These are phyloP conservation scores for Saguinus midas DNA, from an alignment of 2,113 vertebrate genomes.

Conservation along the genomic window DNA sequence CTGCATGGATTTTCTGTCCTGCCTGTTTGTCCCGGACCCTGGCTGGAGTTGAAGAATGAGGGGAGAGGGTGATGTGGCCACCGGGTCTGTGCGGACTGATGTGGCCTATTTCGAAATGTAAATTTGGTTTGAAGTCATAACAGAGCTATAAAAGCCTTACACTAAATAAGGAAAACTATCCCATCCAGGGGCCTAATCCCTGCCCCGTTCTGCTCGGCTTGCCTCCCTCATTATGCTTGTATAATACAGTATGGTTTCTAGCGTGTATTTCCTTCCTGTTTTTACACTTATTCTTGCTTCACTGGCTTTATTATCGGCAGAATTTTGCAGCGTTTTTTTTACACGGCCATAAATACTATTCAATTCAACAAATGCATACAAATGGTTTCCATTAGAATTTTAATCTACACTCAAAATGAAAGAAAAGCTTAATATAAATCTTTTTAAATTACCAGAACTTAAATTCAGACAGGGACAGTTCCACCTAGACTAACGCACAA, in stretches of 20 bases:
- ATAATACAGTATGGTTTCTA: conserved; percentile 68
- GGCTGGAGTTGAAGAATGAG: neutral
- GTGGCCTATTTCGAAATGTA: conserved; percentile 55
- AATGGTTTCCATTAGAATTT: conserved; percentile 87
- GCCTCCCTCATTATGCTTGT: conserved; percentile 74
- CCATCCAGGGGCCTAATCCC: conserved; percentile 57
- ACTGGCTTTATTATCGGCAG: conserved; percentile 80
- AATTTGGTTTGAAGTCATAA: conserved; percentile 69
- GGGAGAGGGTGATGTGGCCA: neutral
- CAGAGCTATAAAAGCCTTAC: conserved; percentile 67
- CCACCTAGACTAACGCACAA: conserved; percentile 73
- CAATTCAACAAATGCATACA: conserved; percentile 85
- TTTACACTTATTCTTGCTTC: conserved; percentile 78
- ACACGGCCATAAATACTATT: conserved; percentile 83
- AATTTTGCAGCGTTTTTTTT: conserved; percentile 80
- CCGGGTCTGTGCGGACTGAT: neutral
- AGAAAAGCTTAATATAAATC: conserved; percentile 85
- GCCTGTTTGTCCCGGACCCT: neutral
- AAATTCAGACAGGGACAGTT: conserved; percentile 83
- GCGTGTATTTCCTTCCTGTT: conserved; percentile 75
- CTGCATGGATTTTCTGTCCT: neutral
- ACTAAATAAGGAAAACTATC: conserved; percentile 64
- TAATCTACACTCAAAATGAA: conserved; percentile 86
- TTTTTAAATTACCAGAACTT: conserved; percentile 85
- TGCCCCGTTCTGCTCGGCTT: conserved; percentile 65